Conservation (phyloP, 1,140 invertebrate species). For the Mycetomoellerius zeteki region DNA sequence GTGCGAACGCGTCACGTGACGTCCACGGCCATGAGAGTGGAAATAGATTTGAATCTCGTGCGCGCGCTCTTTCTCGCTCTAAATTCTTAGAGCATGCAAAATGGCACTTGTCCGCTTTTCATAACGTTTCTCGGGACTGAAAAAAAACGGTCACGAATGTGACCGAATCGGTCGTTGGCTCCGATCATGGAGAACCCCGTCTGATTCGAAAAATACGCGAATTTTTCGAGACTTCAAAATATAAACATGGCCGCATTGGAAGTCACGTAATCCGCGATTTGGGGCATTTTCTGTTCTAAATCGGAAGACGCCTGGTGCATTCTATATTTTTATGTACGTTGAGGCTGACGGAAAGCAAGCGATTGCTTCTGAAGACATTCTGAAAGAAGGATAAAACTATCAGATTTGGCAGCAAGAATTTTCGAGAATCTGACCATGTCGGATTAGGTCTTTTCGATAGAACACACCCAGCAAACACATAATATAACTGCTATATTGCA, state of each 20-base stretch:
- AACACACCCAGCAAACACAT: too few species aligned
- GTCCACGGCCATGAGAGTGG: background rate
- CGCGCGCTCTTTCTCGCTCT: background rate
- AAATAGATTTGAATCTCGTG: slow-evolving; percentile 8
- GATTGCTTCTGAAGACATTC: slow-evolving; percentile 20
- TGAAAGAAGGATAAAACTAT: background rate
- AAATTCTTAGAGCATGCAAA: background rate
- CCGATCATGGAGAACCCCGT: too few species aligned
- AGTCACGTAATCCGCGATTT: slow-evolving; percentile 37
- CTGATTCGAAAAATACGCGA: background rate
- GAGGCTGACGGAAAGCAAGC: slow-evolving; percentile 1
- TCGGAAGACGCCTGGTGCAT: slow-evolving; percentile 80
- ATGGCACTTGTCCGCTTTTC: background rate
- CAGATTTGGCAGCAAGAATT: background rate
- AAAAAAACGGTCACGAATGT: background rate
- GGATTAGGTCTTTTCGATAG: background rate
- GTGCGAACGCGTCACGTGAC: slow-evolving; percentile 16
- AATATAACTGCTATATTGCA: too few species aligned
- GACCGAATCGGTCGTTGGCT: background rate
- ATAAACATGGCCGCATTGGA: background rate
- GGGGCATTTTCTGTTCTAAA: slow-evolving; percentile 77
- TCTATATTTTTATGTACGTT: slow-evolving; percentile 74
- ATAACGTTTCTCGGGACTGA: background rate
- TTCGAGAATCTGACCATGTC: background rate
- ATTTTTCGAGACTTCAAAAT: background rate